phyloP scores from a whole-genome alignment of 2,797 vertebrate species.

The Propithecus perrieri region DNA sequence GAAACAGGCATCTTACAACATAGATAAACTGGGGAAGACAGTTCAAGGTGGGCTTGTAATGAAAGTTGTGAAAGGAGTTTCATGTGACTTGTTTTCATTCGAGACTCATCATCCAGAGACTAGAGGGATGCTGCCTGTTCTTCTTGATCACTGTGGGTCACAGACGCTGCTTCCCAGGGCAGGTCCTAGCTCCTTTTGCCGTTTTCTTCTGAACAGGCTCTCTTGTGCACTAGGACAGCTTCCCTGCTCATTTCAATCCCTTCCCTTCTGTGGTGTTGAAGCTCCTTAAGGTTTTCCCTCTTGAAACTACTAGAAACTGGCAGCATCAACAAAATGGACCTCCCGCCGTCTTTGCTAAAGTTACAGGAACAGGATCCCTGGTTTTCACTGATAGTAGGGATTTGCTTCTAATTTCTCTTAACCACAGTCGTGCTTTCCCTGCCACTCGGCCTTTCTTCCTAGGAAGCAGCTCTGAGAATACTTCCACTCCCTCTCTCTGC shows the following conservation, averaged over 20 bases:
- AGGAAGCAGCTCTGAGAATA: neutral
- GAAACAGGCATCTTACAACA: neutral
- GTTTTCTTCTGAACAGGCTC: neutral
- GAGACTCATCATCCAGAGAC: neutral
- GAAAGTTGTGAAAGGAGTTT: neutral
- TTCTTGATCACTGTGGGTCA: neutral
- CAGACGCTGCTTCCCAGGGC: neutral
- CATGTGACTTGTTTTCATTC: neutral
- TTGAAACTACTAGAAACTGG: neutral
- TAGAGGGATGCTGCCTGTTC: accelerated
- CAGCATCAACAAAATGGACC: neutral
- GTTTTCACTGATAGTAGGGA: neutral
- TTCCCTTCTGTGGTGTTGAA: neutral
- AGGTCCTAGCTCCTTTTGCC: no score
- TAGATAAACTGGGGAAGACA: neutral
- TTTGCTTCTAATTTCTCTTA: neutral
- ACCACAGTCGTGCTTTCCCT: neutral
- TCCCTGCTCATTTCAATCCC: neutral
- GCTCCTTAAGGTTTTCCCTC: neutral
- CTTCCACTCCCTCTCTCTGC: neutral
- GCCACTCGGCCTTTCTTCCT: neutral
- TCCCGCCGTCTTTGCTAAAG: neutral
- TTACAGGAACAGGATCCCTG: neutral
- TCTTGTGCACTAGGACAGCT: neutral
- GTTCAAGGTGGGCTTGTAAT: neutral